phyloP scores from a whole-genome alignment of 2,888 invertebrate species.

The Cephonodes hylas region DNA sequence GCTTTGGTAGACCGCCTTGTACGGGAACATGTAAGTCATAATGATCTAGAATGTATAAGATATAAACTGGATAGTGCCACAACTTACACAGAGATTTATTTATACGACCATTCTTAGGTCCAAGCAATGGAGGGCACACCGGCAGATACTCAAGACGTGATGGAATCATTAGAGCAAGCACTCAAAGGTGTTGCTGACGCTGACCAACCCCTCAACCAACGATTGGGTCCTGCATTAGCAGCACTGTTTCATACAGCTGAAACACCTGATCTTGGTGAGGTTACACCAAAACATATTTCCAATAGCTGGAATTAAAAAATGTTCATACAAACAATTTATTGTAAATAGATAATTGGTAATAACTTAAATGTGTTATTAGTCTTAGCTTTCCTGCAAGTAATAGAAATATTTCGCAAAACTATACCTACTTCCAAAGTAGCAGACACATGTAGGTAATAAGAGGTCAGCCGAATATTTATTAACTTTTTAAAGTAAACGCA shows the following conservation, averaged over 20 bases:
- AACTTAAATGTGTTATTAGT: neutral
- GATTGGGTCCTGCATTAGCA: slow-evolving; percentile 61
- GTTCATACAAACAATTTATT: too few relatives aligned
- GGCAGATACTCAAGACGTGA: slow-evolving; percentile 35
- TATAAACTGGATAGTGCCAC: neutral
- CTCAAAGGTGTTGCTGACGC: slow-evolving; percentile 47
- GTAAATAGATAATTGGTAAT: too few relatives aligned
- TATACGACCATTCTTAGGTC: slow-evolving; percentile 35
- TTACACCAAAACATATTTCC: too few relatives aligned
- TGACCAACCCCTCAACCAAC: slow-evolving; percentile 38
- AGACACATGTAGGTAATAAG: too few relatives aligned
- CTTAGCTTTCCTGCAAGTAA: neutral
- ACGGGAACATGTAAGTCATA: slow-evolving; percentile 58
- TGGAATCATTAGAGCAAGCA: slow-evolving; percentile 55
- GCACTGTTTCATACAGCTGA: slow-evolving; percentile 55
- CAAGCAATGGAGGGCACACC: slow-evolving; percentile 54
- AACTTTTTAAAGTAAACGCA: too few relatives aligned
- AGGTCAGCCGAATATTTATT: too few relatives aligned
- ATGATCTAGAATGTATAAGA: neutral
- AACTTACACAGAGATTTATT: too few relatives aligned
- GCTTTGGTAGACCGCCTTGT: slow-evolving; percentile 59
- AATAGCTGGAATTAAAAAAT: too few relatives aligned
- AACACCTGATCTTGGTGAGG: slow-evolving; percentile 44
- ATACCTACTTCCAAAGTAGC: too few relatives aligned
- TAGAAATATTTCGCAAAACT: neutral